phyloP scores from a whole-genome alignment of 2,888 invertebrate species.

The Limnephilus marmoratus region DNA sequence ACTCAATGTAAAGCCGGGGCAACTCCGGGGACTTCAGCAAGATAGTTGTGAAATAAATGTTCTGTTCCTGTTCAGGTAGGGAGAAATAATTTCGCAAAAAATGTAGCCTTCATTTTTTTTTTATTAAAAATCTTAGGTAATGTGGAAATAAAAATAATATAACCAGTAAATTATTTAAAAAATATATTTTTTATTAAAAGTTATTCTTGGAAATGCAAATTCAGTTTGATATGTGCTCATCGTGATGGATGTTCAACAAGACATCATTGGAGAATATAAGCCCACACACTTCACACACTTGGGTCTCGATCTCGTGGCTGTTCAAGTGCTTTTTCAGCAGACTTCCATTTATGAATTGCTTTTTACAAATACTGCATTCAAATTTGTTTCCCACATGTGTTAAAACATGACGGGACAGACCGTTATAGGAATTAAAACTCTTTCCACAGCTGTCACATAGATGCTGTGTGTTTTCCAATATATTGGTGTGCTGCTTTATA shows the following conservation, averaged over 20 bases:
- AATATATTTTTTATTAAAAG: not conserved
- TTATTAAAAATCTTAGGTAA: too few species aligned
- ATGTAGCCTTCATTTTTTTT: too few species aligned
- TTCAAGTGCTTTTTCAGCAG: constrained; percentile 69
- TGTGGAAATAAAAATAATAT: too few species aligned
- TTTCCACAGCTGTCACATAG: constrained; percentile 75
- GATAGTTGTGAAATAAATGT: too few species aligned
- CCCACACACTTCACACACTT: constrained; percentile 75
- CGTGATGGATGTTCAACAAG: constrained; percentile 58
- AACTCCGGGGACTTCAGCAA: too few species aligned
- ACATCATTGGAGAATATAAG: constrained; percentile 61
- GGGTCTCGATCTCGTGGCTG: constrained; percentile 69
- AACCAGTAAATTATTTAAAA: too few species aligned
- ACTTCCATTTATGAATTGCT: constrained; percentile 68
- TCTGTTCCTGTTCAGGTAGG: too few species aligned
- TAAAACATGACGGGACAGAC: constrained; percentile 70
- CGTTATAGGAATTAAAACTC: constrained; percentile 71
- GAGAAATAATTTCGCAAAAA: too few species aligned
- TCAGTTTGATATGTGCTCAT: constrained; percentile 43
- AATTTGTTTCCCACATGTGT: constrained; percentile 66
- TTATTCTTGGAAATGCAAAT: not conserved
- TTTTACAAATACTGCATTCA: constrained; percentile 70
- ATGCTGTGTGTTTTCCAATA: constrained; percentile 69
- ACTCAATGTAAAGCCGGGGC: too few species aligned
- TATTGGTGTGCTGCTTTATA: constrained; percentile 74